Base-by-base conservation (phyloP, 1,140 invertebrate genomes). In the Ceratitis capitata region DNA sequence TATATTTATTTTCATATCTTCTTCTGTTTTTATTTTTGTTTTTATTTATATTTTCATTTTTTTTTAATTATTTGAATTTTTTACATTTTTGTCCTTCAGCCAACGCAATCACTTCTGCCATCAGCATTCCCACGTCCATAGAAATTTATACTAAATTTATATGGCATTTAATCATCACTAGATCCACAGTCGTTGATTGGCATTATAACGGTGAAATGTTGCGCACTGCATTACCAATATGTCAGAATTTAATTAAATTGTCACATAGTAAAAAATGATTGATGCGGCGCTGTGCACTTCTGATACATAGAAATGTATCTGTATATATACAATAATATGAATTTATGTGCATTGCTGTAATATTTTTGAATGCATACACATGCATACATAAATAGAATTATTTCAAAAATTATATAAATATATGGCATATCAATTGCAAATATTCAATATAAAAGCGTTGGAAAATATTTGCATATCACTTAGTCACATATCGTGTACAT, bases 241-340 rank as follows among this genome's bases (percentile, higher is more conserved):
- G 26, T 61, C 58, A 29, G 23, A 61, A 26, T 61, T 61, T 61
- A 61, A 61, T 61, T 61, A 61, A 61, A 61, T 61, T 61, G 58
- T 14, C 58, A 61, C 26, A 14, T 26, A 61, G 0, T 3, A 29
- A 61, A 32, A 23, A 32, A 61, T 61, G 58, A 61, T 61, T 61
- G 23, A 61, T 61, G 58, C 23, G 23, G 14, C 51, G 19, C 51
- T 6, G 0, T 23, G 6, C 51, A 6, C n/a, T n/a, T n/a, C n/a
- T n/a, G n/a, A 23, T 19, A 56, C 6, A 23, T 7, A 56, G 19
- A 7, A 23, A 7, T 56, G 6, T 23, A 56, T n/a, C 19, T 53
- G 19, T n/a, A 1, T 6, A 6, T n/a, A 2, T 23, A 9, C 23
- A n/a, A 5, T 1, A 19, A n/a, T 1, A 7, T 53, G 3, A 3